Evolutionary conservation across 2,888 invertebrate species (phyloP).

Genomic region (Orchestes rusci): DNA sequence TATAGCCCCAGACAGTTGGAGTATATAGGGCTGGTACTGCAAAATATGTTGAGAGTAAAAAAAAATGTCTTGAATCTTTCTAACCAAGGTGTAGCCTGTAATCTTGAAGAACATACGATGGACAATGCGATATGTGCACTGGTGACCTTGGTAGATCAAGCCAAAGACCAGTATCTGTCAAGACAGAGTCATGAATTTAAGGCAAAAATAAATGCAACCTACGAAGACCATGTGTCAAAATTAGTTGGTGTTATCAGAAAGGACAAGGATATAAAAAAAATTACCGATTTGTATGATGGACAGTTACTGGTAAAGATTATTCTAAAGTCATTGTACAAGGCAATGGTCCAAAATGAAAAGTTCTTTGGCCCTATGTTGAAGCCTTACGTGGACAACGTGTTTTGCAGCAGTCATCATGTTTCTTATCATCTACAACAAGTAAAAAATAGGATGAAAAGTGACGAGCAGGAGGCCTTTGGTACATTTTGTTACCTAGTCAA

Average conservation of each 20-base stretch:
- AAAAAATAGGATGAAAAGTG: conserved; percentile 47
- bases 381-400: conserved; percentile 56
- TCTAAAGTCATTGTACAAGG: conserved; percentile 58
- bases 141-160: conserved; percentile 57
- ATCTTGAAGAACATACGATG: conserved; percentile 41
- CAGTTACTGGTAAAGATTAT: conserved; percentile 47
- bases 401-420: conserved; percentile 54
- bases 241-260: conserved; percentile 54
- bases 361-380: conserved; percentile 56
- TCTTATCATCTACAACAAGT: conserved; percentile 62
- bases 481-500: conserved; percentile 55
- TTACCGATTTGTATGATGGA: conserved; percentile 18
- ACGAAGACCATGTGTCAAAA: conserved; percentile 35
- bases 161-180: conserved; percentile 48
- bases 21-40: conserved; percentile 48
- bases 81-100: too few relatives aligned
- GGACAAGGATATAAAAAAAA: conserved; percentile 48
- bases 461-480: conserved; percentile 53
- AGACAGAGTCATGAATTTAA: conserved; percentile 34
- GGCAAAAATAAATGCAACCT: conserved; percentile 36
- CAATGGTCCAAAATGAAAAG: conserved; percentile 57
- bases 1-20: conserved; percentile 49
- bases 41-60: conserved; percentile 44
- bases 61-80: conserved; percentile 42
- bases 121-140: conserved; percentile 58